Evolutionary conservation across 2,797 vertebrate species (phyloP).

Genomic region (Salmo trutta): DNA sequence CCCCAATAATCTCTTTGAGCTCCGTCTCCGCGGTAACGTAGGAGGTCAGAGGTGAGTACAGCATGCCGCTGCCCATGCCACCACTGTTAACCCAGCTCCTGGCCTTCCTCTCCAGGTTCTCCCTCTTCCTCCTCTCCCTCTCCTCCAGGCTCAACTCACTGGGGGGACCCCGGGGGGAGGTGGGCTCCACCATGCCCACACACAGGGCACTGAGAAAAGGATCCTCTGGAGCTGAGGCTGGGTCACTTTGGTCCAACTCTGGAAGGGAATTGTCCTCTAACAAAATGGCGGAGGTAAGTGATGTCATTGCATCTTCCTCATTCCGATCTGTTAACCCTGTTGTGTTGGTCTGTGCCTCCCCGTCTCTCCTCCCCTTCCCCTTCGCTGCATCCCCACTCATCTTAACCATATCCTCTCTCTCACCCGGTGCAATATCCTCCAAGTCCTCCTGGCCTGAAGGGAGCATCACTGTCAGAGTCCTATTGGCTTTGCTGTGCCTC

Average conservation of each 20-base stretch:
- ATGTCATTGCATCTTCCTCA: background rate
- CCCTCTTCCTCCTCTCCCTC: slow-evolving; percentile 79
- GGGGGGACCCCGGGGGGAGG: slow-evolving; percentile 60
- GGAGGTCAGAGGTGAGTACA: slow-evolving; percentile 89
- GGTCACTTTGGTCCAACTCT: slow-evolving; percentile 8
- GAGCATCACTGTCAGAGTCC: background rate
- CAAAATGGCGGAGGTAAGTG: background rate
- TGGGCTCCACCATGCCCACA: slow-evolving; percentile 70
- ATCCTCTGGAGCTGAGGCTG: slow-evolving; percentile 63
- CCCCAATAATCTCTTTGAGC: slow-evolving; percentile 84
- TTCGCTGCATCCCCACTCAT: background rate
- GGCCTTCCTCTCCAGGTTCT: slow-evolving; percentile 82
- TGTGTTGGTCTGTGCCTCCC: background rate
- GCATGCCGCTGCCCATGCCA: slow-evolving; percentile 50
- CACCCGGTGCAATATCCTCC: background rate
- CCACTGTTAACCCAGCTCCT: slow-evolving; percentile 51
- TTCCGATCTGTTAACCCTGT: background rate
- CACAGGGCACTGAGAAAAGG: slow-evolving; percentile 77
- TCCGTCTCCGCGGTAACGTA: slow-evolving; percentile 91
- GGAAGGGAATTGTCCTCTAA: slow-evolving; percentile 17
- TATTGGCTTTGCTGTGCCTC: slow-evolving; percentile 48
- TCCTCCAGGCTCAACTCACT: slow-evolving; percentile 77
- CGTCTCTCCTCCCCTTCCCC: background rate
- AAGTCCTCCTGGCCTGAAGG: slow-evolving; percentile 5
- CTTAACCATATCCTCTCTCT: background rate